phyloP scores from a whole-genome alignment of 2,113 vertebrate species.

The Octodon degus region DNA sequence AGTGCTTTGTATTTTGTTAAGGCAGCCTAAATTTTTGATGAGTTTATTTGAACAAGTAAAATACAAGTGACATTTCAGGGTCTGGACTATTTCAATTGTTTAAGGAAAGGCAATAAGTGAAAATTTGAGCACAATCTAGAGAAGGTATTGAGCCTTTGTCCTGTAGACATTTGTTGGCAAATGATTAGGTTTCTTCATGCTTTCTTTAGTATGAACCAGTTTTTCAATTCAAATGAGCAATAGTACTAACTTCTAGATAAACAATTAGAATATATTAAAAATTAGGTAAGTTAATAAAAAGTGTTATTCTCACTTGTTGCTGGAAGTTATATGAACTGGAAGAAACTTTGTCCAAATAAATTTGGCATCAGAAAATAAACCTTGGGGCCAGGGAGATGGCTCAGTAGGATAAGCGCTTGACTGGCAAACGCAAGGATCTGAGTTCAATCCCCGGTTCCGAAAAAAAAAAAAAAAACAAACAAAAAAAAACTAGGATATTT shows the following conservation, averaged over 20 bases:
- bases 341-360: conserved; percentile 26
- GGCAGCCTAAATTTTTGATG: not conserved
- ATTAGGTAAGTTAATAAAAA: not conserved
- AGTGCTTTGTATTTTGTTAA: not conserved
- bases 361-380: not conserved
- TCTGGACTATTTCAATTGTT: not conserved
- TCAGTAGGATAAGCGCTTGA: too few relatives aligned
- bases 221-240: not conserved
- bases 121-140: conserved; percentile 55
- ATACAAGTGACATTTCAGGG: not conserved
- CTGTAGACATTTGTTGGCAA: not conserved
- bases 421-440: too few relatives aligned
- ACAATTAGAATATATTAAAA: conserved; percentile 43
- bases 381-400: too few relatives aligned
- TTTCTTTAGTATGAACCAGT: not conserved
- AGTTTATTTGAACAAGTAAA: conserved; percentile 31
- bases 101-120: conserved; percentile 43
- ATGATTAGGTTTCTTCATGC: not conserved
- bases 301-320: not conserved
- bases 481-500: not conserved
- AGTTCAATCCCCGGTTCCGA: too few relatives aligned
- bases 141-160: not conserved
- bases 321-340: not conserved
- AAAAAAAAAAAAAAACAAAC: too few relatives aligned
- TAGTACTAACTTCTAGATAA: not conserved